A percentile compares a stretch with the other conserved stretches of the same genome.
Conservation (phyloP, 2,113 vertebrate genomes). For the Hypocryptadius cinnamomeus region DNA sequence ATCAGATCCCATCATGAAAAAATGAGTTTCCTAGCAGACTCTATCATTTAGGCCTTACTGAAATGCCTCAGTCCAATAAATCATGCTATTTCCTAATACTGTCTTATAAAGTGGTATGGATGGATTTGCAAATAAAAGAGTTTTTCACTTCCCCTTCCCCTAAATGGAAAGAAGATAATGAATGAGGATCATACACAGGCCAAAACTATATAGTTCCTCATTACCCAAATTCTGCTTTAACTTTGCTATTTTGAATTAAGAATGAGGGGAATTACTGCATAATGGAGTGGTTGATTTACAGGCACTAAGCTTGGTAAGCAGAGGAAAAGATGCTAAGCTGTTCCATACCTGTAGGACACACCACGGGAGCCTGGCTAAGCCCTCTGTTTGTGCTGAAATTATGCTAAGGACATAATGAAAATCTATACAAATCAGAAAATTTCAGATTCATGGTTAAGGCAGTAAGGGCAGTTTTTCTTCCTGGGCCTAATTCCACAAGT, state of each 20-base stretch:
- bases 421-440: not conserved
- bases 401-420: conserved; percentile 38
- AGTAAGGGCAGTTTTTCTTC: not conserved
- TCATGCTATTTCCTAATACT: conserved; percentile 48
- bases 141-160: not conserved
- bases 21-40: conserved; percentile 33
- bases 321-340: conserved; percentile 43
- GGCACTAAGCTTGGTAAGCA: not conserved
- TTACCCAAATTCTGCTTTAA: conserved; percentile 18
- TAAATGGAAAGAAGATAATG: conserved; percentile 17
- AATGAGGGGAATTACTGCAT: conserved; percentile 38
- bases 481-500: not conserved
- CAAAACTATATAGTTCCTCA: not conserved
- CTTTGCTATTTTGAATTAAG: conserved; percentile 38
- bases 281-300: conserved; percentile 45
- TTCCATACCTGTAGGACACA: conserved; percentile 52
- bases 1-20: conserved; percentile 39
- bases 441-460: not conserved
- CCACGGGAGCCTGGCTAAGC: conserved; percentile 40
- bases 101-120: conserved; percentile 59
- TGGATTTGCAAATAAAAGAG: conserved; percentile 33
- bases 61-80: conserved; percentile 64
- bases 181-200: conserved; percentile 22
- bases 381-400: conserved; percentile 27
- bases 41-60: conserved; percentile 20